These are phyloP conservation scores for Congeria kusceri DNA, from an alignment of 2,888 invertebrate species.

Conservation along the genomic window DNA sequence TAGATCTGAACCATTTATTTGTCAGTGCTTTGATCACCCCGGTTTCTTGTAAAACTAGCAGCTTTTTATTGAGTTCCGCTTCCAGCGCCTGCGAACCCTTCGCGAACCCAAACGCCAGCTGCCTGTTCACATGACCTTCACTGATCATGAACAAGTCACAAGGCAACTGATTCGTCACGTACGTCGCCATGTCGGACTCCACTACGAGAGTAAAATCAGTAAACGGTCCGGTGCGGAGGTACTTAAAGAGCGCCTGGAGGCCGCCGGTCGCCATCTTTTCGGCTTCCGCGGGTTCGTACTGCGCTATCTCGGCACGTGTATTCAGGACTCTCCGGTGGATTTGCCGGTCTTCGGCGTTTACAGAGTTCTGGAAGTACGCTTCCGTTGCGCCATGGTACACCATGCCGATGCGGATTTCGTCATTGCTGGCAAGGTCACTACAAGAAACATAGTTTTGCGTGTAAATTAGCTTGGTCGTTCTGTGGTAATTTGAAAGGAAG, in stretches of 20 bases:
- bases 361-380: conserved; percentile 59
- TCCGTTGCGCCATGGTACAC: conserved; percentile 67
- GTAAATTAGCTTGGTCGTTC: too few relatives aligned
- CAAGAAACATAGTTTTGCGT: background rate
- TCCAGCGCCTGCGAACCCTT: conserved; percentile 40
- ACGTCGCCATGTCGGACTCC: conserved; percentile 77
- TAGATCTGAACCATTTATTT: conserved; percentile 73
- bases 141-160: conserved; percentile 78
- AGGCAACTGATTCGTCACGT: conserved; percentile 64
- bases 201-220: conserved; percentile 74
- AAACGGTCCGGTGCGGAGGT: conserved; percentile 55
- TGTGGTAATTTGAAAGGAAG: too few relatives aligned
- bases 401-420: conserved; percentile 64
- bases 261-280: conserved; percentile 51
- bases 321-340: conserved; percentile 45
- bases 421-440: conserved; percentile 68
- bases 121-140: conserved; percentile 59
- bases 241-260: conserved; percentile 33
- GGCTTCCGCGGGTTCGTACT: conserved; percentile 4
- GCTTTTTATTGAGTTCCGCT: conserved; percentile 53
- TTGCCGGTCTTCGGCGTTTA: conserved; percentile 14
- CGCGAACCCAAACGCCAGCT: conserved; percentile 68
- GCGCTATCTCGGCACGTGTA: conserved; percentile 13
- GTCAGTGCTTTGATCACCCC: conserved; percentile 66
- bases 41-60: conserved; percentile 66